phyloP scores from a whole-genome alignment of 2,797 vertebrate species.

The Myoxocephalus aenaeus region DNA sequence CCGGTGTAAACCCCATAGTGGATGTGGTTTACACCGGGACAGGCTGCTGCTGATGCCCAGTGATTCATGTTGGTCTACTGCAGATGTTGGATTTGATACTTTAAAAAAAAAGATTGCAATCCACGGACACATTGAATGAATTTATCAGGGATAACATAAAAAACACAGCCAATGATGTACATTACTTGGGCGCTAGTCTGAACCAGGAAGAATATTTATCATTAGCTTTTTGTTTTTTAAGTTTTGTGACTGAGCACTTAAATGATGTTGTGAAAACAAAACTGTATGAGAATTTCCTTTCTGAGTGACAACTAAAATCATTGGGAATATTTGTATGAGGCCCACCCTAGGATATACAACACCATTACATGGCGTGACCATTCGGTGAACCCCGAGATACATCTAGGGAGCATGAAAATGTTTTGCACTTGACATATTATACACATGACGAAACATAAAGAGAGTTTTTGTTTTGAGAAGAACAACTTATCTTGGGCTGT shows the following conservation, averaged over 20 bases:
- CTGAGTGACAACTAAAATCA: slow-evolving; percentile 20
- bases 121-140: background rate
- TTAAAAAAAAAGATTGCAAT: slow-evolving; percentile 18
- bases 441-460: too few species aligned
- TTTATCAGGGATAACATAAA: slow-evolving; percentile 12
- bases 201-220: slow-evolving; percentile 29
- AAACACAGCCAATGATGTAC: slow-evolving; percentile 13
- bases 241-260: slow-evolving; percentile 18
- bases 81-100: slow-evolving; percentile 41
- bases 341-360: background rate
- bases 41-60: slow-evolving; percentile 4
- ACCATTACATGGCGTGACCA: background rate
- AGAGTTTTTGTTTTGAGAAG: slow-evolving; percentile 5
- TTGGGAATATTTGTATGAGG: background rate
- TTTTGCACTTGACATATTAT: background rate
- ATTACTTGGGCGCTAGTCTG: slow-evolving; percentile 1
- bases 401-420: background rate
- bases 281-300: slow-evolving; percentile 28
- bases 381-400: background rate
- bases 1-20: background rate
- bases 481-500: background rate
- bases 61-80: slow-evolving; percentile 36
- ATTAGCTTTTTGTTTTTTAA: slow-evolving; percentile 48
- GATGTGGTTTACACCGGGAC: slow-evolving; percentile 24
- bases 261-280: slow-evolving; percentile 15